Percentiles rank a stretch among this genome's conserved stretches.
phyloP scores from a whole-genome alignment of 2,888 invertebrate species.

The Tachina lurida region DNA sequence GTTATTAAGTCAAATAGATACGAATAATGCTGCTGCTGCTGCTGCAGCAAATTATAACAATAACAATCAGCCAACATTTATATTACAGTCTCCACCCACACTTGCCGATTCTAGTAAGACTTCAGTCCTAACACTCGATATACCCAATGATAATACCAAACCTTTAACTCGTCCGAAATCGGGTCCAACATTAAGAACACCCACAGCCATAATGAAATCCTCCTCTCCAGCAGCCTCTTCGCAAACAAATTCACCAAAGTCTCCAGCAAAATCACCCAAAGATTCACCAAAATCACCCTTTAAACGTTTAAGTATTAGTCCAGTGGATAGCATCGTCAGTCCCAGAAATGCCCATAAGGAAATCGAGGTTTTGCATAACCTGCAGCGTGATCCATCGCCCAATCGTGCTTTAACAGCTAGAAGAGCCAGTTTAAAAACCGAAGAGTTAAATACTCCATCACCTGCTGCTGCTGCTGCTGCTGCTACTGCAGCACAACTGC shows the following conservation, averaged over 20 bases:
- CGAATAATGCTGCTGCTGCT: not conserved
- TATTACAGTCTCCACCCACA: slow-evolving; percentile 56
- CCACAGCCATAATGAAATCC: not conserved
- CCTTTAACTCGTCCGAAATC: slow-evolving; percentile 74
- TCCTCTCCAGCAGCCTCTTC: slow-evolving; percentile 46
- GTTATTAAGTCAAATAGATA: not conserved
- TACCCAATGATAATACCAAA: slow-evolving; percentile 82
- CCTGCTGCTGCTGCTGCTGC: not conserved
- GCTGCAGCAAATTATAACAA: slow-evolving; percentile 22
- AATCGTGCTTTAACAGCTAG: slow-evolving; percentile 79
- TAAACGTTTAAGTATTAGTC: slow-evolving; percentile 82
- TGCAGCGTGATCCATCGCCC: slow-evolving; percentile 87
- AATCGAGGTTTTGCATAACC: slow-evolving; percentile 87
- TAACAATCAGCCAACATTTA: slow-evolving; percentile 57
- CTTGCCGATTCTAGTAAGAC: slow-evolving; percentile 70
- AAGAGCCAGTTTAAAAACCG: slow-evolving; percentile 69
- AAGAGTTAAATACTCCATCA: slow-evolving; percentile 43
- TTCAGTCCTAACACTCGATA: slow-evolving; percentile 78
- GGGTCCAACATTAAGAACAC: not conserved
- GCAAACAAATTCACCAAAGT: slow-evolving; percentile 62
- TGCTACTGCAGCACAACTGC: not conserved
- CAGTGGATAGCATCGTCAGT: slow-evolving; percentile 83
- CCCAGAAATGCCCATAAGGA: slow-evolving; percentile 85
- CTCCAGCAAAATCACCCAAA: slow-evolving; percentile 63
- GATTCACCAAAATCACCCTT: slow-evolving; percentile 77